Evolutionary conservation across 2,797 vertebrate species (phyloP).

Genomic region (Hozukius guyotensis): DNA sequence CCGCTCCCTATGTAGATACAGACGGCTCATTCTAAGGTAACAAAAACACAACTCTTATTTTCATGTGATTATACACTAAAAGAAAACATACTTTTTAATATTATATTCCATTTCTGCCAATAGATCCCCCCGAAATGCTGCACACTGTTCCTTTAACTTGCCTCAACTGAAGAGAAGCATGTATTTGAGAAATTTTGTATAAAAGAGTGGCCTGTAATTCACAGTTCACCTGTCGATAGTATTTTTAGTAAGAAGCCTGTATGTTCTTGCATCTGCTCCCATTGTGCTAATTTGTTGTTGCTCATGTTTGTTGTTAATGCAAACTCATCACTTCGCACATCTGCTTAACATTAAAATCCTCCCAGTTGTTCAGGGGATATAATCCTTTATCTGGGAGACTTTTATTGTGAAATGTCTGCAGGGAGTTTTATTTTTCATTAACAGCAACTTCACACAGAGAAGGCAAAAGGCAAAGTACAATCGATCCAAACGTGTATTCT

Average conservation of each 20-base stretch:
- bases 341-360: not conserved
- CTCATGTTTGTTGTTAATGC: not conserved
- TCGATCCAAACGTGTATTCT: not conserved
- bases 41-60: too few relatives aligned
- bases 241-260: not conserved
- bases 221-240: not conserved
- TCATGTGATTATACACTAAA: too few relatives aligned
- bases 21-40: too few relatives aligned
- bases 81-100: too few relatives aligned
- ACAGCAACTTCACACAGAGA: not conserved
- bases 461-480: not conserved
- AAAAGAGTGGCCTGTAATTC: not conserved
- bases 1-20: too few relatives aligned
- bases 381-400: not conserved
- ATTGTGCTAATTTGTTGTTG: not conserved
- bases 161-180: not conserved
- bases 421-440: slow-evolving; percentile 2
- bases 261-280: not conserved
- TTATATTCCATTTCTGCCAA: too few relatives aligned
- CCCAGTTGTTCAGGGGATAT: not conserved
- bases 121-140: not conserved
- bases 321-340: not conserved
- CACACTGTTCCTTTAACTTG: not conserved
- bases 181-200: not conserved
- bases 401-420: not conserved